phyloP scores from a whole-genome alignment of 2,888 invertebrate genomes.

The Gisinianus flammeolus region DNA sequence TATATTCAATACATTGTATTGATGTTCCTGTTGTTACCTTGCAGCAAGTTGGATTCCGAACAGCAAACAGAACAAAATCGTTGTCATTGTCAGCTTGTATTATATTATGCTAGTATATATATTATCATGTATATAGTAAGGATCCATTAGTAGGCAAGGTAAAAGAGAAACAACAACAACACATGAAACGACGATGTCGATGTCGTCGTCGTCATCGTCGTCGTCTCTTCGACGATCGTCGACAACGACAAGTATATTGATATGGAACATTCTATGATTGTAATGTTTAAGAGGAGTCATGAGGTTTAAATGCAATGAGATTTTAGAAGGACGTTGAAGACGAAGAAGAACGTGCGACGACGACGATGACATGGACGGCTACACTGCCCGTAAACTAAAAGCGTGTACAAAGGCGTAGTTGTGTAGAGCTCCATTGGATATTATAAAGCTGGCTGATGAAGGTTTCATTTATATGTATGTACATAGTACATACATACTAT shows the following conservation, averaged over 20 bases:
- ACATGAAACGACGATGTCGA: not conserved
- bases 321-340: slow-evolving; percentile 4
- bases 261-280: slow-evolving; percentile 27
- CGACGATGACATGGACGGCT: not conserved
- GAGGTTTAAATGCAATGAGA: slow-evolving; percentile 9
- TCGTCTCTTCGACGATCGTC: no score
- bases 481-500: not conserved
- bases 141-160: not conserved
- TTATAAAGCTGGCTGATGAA: not conserved
- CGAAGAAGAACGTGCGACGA: slow-evolving; percentile 8
- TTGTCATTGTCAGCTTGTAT: not conserved
- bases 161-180: not conserved
- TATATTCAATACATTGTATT: not conserved
- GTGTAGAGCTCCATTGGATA: not conserved
- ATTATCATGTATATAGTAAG: not conserved
- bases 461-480: not conserved
- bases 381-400: not conserved
- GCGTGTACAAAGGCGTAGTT: not conserved
- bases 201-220: no score
- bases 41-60: not conserved
- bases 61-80: not conserved
- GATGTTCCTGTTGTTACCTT: not conserved
- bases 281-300: not conserved
- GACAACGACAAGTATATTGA: slow-evolving; percentile 18
- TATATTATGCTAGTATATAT: not conserved